Base-by-base conservation (phyloP, 2,113 vertebrate genomes). In the Arvicanthis niloticus region DNA sequence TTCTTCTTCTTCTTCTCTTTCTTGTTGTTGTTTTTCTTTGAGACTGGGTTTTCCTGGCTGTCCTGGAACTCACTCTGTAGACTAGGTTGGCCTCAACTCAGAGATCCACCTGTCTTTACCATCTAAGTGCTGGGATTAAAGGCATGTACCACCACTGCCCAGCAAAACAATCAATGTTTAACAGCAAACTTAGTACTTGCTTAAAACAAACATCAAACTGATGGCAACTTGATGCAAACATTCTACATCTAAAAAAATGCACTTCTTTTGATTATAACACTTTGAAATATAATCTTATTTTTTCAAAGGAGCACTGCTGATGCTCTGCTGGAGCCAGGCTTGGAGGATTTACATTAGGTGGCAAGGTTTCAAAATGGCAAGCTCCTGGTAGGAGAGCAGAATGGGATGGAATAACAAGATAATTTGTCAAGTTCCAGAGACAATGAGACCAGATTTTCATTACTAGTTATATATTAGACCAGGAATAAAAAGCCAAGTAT, bases 191-290 rank as follows among this genome's bases (percentile, higher is more conserved):
- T 22, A 56, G 42, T 87, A 70, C 12, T 81, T 91, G 16, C 45
- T 68, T 73, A 48, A 91, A 88, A 90, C 34, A 76, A 85, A 68
- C 34, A 56, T 75, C 58, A 81, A 73, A 89, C 0, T 0, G 45
- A 86, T 37, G 58, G 12, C 34, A 73, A 84, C 31, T 31, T 51
- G 72, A 48, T 76, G 15, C 42, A 65, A 86, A 94, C 60, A 82
- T n/a, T 81, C 70, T 34, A 51, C 60, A 80, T 26, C 16, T 65
- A 67, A 91, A 89, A 92, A 42, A 73, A 65, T 7, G 0, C 15
- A 86, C 60, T 68, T 51, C 34, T 96, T 53, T 17, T 77, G 89
- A 90, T 62, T 84, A 48, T 70, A 89, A 82, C 45, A 68, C 56
- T 73, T 60, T 65, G 45, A n/a, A 21, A 78, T 21, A 34, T 3